Percentiles rank a stretch among this genome's conserved stretches.
Evolutionary conservation across 2,888 invertebrate genomes (phyloP).

Genomic region (Blastobasis adustella): DNA sequence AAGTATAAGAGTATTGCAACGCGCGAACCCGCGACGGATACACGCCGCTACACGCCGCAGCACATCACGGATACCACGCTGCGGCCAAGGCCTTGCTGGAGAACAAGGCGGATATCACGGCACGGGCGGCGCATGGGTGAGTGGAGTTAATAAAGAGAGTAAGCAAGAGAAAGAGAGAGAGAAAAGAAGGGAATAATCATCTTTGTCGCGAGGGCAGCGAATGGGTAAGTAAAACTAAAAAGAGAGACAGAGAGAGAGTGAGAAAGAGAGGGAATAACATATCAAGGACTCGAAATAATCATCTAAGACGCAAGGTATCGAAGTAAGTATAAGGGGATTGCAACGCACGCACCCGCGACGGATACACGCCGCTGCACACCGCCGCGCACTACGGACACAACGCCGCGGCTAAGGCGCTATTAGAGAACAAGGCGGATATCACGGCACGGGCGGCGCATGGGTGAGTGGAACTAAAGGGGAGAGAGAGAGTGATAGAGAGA

Average conservation of each 20-base stretch:
- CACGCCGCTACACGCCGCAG: conserved; percentile 96
- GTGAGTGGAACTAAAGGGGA: conserved; percentile 19
- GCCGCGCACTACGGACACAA: conserved; percentile 98
- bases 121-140: conserved; percentile 81
- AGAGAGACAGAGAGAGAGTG: too few relatives aligned
- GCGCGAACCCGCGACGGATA: conserved; percentile 88
- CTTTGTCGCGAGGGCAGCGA: too few relatives aligned
- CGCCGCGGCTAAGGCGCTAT: conserved; percentile 90
- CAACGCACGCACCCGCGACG: conserved; percentile 84
- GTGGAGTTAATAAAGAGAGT: background rate
- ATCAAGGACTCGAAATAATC: too few relatives aligned
- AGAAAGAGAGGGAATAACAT: too few relatives aligned
- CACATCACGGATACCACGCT: conserved; percentile 96
- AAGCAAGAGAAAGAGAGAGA: too few relatives aligned
- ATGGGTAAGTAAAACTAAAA: too few relatives aligned
- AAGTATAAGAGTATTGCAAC: conserved; percentile 75
- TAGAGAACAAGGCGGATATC: conserved; percentile 92
- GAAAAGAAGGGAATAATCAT: too few relatives aligned
- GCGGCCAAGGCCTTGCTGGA: conserved; percentile 93
- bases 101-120: conserved; percentile 90
- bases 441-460: conserved; percentile 85
- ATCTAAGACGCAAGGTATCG: too few relatives aligned
- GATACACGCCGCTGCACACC: conserved; percentile 95
- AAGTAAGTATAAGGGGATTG: too few relatives aligned
- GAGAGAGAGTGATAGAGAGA: too few relatives aligned